Conservation (phyloP, 2,888 invertebrate genomes). For the Scaptomyza polygonia region DNA sequence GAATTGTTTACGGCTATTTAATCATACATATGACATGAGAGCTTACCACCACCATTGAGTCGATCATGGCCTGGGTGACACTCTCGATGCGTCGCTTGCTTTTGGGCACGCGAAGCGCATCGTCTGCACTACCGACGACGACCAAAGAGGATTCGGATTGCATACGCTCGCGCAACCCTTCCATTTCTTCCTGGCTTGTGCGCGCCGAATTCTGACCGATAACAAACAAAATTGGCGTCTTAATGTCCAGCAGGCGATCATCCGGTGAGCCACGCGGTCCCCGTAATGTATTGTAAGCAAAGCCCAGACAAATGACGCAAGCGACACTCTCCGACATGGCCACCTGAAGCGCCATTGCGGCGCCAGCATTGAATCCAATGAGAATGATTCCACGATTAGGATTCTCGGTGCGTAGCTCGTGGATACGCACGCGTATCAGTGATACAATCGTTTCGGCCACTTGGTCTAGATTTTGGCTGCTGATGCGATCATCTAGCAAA, state of each 20-base stretch:
- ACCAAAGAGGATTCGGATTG: constrained; percentile 90
- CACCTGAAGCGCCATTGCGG: constrained; percentile 90
- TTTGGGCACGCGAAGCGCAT: constrained; percentile 89
- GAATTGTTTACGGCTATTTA: neutral
- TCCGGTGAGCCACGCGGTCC: constrained; percentile 91
- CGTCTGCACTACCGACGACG: constrained; percentile 92
- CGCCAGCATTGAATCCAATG: constrained; percentile 91
- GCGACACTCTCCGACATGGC: constrained; percentile 89
- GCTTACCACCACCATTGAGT: constrained; percentile 89
- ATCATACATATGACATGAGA: neutral
- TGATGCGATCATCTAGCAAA: constrained; percentile 71
- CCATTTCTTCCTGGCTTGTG: constrained; percentile 90
- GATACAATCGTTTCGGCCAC: constrained; percentile 88
- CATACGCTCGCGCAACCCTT: constrained; percentile 90
- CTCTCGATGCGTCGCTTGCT: constrained; percentile 89
- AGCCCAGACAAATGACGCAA: constrained; percentile 91
- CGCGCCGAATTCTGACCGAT: constrained; percentile 90
- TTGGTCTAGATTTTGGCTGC: constrained; percentile 82
- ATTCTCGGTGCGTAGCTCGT: constrained; percentile 88
- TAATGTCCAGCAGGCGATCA: constrained; percentile 89
- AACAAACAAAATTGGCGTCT: constrained; percentile 91
- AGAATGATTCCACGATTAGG: constrained; percentile 89
- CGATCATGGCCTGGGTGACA: constrained; percentile 92
- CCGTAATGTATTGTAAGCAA: constrained; percentile 90
- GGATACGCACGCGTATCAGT: constrained; percentile 89